Conservation (phyloP, 2,888 invertebrate species). For the Nomada hirtipes region DNA sequence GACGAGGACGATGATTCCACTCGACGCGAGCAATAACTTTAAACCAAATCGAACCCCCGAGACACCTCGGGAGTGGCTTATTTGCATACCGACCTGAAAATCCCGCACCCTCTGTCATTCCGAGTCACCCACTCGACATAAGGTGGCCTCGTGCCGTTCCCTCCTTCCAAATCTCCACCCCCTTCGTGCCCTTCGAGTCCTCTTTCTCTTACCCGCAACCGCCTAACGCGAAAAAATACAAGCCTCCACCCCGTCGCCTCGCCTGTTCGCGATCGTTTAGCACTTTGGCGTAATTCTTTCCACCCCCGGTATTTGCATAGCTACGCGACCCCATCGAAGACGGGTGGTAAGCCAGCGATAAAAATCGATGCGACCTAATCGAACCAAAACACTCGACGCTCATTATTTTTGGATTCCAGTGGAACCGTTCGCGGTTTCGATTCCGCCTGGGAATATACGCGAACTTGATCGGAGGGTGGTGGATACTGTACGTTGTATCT, state of each 20-base stretch:
- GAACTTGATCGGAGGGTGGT: not conserved
- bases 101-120: slow-evolving; percentile 79
- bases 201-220: slow-evolving; percentile 7
- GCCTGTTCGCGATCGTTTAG: slow-evolving; percentile 82
- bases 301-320: slow-evolving; percentile 80
- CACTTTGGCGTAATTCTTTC: slow-evolving; percentile 83
- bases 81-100: slow-evolving; percentile 82
- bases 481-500: not conserved
- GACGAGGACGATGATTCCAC: slow-evolving; percentile 76
- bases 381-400: slow-evolving; percentile 80
- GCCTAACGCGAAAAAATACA: slow-evolving; percentile 62
- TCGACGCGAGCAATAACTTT: slow-evolving; percentile 81
- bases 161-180: slow-evolving; percentile 37
- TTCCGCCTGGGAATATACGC: not conserved
- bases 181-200: not conserved
- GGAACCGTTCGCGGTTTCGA: slow-evolving; percentile 14
- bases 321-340: slow-evolving; percentile 66
- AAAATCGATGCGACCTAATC: slow-evolving; percentile 80
- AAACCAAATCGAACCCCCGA: slow-evolving; percentile 84
- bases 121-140: slow-evolving; percentile 83
- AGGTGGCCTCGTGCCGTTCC: slow-evolving; percentile 76
- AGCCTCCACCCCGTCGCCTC: slow-evolving; percentile 58
- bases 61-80: slow-evolving; percentile 82
- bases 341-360: slow-evolving; percentile 58
- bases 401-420: slow-evolving; percentile 72